Conservation (phyloP, 2,797 vertebrate species). For the Lindbergichthys nudifrons region DNA sequence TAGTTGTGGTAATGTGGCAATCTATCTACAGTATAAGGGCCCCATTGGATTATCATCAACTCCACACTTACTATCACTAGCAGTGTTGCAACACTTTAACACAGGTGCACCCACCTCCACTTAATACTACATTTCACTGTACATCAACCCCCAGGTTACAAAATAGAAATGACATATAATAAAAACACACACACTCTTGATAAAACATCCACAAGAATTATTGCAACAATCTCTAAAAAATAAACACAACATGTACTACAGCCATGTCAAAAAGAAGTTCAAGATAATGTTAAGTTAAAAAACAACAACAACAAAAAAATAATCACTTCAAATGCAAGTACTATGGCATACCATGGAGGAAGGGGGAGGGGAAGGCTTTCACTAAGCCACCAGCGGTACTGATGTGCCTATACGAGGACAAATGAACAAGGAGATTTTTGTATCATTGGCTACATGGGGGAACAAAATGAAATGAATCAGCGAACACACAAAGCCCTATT, state of each 20-base stretch:
- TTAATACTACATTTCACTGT: conserved; percentile 76
- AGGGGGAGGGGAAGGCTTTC: conserved; percentile 60
- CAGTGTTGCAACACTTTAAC: conserved; percentile 70
- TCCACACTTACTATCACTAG: conserved; percentile 53
- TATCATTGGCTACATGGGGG: conserved; percentile 69
- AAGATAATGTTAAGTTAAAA: conserved; percentile 72
- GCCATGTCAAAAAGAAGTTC: conserved; percentile 75
- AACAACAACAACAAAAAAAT: conserved; percentile 47
- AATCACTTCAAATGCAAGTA: conserved; percentile 81
- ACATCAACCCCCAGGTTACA: conserved; percentile 75
- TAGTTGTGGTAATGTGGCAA: conserved; percentile 44
- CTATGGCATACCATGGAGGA: conserved; percentile 74
- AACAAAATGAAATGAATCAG: conserved; percentile 73
- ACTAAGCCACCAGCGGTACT: conserved; percentile 75
- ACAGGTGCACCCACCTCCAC: conserved; percentile 66
- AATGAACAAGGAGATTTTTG: conserved; percentile 59
- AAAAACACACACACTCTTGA: conserved; percentile 72
- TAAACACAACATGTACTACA: conserved; percentile 81
- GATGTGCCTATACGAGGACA: conserved; percentile 66
- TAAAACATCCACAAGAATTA: conserved; percentile 83
- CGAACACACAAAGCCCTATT: conserved; percentile 76
- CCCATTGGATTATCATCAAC: conserved; percentile 56
- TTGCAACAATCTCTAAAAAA: conserved; percentile 87
- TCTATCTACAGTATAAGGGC: conserved; percentile 25
- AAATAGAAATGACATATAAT: conserved; percentile 75